Percentiles rank a stretch among this genome's conserved stretches.
phyloP scores from a whole-genome alignment of 2,888 invertebrate genomes.

The Drosophila ochracea region DNA sequence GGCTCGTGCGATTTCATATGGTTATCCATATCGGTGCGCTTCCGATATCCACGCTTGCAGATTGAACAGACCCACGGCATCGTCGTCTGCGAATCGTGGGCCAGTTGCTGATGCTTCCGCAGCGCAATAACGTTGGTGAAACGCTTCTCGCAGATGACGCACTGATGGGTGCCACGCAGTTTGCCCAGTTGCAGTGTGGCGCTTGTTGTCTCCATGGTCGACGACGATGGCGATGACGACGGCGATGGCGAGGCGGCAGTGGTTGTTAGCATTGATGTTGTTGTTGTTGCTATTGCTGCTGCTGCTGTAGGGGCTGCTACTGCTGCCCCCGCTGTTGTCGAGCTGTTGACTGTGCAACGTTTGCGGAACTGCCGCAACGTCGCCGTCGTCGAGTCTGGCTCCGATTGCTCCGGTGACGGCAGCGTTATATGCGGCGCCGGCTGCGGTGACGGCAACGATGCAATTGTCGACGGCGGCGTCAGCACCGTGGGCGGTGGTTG shows the following conservation, averaged over 20 bases:
- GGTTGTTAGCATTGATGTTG: slow-evolving; percentile 33
- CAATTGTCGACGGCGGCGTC: slow-evolving; percentile 69
- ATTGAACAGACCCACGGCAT: slow-evolving; percentile 80
- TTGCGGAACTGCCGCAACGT: slow-evolving; percentile 81
- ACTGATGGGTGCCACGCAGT: slow-evolving; percentile 71
- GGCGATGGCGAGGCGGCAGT: slow-evolving; percentile 52
- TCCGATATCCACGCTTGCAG: slow-evolving; percentile 81
- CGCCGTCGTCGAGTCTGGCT: slow-evolving; percentile 81
- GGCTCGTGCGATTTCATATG: slow-evolving; percentile 83
- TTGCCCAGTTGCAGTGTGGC: slow-evolving; percentile 46
- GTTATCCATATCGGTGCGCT: slow-evolving; percentile 81
- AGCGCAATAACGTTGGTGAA: slow-evolving; percentile 79
- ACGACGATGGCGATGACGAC: slow-evolving; percentile 72
- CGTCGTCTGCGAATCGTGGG: slow-evolving; percentile 72
- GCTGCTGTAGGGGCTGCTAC: slow-evolving; percentile 3
- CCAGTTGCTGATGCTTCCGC: slow-evolving; percentile 80
- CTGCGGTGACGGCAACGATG: slow-evolving; percentile 65
- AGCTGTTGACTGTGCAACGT: slow-evolving; percentile 44
- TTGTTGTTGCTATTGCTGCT: slow-evolving; percentile 5
- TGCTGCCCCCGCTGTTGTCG: slow-evolving; percentile 1
- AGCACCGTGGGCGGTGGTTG: slow-evolving; percentile 60
- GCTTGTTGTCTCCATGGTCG: slow-evolving; percentile 57
- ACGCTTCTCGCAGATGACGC: slow-evolving; percentile 76
- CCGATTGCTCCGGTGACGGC: slow-evolving; percentile 82
- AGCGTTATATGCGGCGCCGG: slow-evolving; percentile 66